These are phyloP conservation scores for Mormyrops boulengeri DNA, from an alignment of 2,797 vertebrate species.

Conservation along the genomic window DNA sequence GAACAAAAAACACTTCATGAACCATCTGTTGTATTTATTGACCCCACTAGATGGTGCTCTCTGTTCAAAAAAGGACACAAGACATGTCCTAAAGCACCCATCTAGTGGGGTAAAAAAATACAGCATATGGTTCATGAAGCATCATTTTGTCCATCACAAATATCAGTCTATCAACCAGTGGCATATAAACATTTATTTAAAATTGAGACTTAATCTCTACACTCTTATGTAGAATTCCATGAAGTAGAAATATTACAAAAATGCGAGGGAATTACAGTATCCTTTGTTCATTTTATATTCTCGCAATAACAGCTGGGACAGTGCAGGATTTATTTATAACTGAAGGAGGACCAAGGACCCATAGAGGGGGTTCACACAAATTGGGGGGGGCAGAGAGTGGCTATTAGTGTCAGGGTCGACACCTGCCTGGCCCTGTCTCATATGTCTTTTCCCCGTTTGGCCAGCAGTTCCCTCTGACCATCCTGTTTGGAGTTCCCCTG, in stretches of 20 bases:
- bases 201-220: neutral
- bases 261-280: neutral
- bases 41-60: neutral
- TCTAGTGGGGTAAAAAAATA: neutral
- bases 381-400: neutral
- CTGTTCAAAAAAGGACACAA: neutral
- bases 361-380: neutral
- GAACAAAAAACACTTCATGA: neutral
- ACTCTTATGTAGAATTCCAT: neutral
- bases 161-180: neutral
- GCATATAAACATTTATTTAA: neutral
- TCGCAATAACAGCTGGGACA: neutral
- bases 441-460: neutral
- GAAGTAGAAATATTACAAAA: neutral
- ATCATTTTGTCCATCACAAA: neutral
- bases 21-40: neutral
- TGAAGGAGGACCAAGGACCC: neutral
- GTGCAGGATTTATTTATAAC: constrained; percentile 12
- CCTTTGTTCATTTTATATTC: neutral
- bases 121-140: neutral
- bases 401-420: neutral
- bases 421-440: neutral
- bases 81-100: neutral
- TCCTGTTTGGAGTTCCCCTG: neutral
- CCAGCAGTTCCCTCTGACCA: too few relatives aligned